Conservation (phyloP, 2,888 invertebrate genomes). For the Troides oblongomaculatus region DNA sequence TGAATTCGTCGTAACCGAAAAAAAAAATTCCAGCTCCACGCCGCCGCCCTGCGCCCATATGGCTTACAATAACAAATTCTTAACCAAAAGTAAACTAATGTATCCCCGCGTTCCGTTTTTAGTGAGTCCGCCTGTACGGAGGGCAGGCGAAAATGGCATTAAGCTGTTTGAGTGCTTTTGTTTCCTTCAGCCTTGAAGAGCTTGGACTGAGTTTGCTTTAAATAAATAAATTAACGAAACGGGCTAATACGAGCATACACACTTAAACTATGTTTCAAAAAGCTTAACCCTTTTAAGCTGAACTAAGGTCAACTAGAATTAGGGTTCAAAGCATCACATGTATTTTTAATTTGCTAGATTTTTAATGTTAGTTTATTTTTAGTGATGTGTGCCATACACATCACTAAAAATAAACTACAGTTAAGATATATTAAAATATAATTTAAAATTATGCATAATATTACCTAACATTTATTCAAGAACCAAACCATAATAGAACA, state of each 20-base stretch:
- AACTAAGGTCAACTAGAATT: neutral
- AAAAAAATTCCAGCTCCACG: conserved; percentile 56
- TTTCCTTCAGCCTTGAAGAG: conserved; percentile 51
- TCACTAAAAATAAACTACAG: no score
- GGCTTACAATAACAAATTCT: conserved; percentile 77
- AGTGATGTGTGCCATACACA: no score
- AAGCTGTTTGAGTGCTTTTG: conserved; percentile 50
- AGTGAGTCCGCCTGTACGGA: conserved; percentile 43
- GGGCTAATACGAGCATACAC: conserved; percentile 23
- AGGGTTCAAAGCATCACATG: neutral
- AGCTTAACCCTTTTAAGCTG: neutral
- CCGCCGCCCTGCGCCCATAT: conserved; percentile 67
- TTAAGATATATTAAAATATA: neutral
- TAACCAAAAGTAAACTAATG: conserved; percentile 75
- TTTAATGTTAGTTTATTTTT: no score
- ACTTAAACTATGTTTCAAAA: conserved; percentile 9
- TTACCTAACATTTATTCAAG: neutral
- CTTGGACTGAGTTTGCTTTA: conserved; percentile 41
- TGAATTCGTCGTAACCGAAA: conserved; percentile 67
- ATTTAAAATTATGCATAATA: neutral
- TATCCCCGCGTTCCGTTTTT: conserved; percentile 62
- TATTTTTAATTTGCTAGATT: neutral
- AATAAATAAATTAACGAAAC: conserved; percentile 40
- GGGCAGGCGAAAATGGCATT: conserved; percentile 57
- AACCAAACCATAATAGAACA: neutral